Conservation (phyloP, 2,113 vertebrate genomes). For the Cinclus mexicanus region DNA sequence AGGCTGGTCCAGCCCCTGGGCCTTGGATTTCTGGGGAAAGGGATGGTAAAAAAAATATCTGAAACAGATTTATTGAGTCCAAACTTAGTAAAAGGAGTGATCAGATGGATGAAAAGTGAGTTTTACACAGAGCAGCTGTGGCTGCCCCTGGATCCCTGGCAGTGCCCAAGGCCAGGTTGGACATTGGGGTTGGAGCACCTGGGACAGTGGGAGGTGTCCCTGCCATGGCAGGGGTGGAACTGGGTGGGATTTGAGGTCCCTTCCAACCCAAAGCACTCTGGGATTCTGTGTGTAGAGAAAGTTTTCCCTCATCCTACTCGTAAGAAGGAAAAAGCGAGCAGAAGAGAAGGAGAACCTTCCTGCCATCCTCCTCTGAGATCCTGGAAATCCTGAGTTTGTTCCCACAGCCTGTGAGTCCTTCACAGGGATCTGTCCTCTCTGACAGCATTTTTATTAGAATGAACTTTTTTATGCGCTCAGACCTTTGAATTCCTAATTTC, state of each 20-base stretch:
- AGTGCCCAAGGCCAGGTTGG: not conserved
- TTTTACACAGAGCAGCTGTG: too few species aligned
- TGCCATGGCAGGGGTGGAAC: not conserved
- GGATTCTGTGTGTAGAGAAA: not conserved
- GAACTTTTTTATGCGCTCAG: not conserved
- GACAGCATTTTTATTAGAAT: not conserved
- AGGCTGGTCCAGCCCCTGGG: not conserved
- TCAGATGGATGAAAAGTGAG: not conserved
- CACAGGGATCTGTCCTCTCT: not conserved
- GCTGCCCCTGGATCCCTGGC: not conserved
- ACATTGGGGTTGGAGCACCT: not conserved
- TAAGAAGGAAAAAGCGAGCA: not conserved
- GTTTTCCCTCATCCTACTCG: not conserved
- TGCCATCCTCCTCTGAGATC: not conserved
- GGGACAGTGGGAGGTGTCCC: too few species aligned
- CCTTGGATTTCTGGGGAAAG: not conserved
- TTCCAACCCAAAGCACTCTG: rapidly evolving
- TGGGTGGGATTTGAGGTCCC: not conserved
- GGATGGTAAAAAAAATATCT: not conserved
- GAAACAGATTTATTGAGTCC: not conserved
- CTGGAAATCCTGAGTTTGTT: not conserved
- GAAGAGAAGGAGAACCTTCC: not conserved
- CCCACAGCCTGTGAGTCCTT: rapidly evolving
- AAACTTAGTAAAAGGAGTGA: not conserved
- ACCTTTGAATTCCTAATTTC: not conserved